A percentile compares a stretch with the other conserved stretches of the same genome.
These are phyloP conservation scores for Drosophila prolongata DNA, from an alignment of 2,888 invertebrate species.

Conservation along the genomic window DNA sequence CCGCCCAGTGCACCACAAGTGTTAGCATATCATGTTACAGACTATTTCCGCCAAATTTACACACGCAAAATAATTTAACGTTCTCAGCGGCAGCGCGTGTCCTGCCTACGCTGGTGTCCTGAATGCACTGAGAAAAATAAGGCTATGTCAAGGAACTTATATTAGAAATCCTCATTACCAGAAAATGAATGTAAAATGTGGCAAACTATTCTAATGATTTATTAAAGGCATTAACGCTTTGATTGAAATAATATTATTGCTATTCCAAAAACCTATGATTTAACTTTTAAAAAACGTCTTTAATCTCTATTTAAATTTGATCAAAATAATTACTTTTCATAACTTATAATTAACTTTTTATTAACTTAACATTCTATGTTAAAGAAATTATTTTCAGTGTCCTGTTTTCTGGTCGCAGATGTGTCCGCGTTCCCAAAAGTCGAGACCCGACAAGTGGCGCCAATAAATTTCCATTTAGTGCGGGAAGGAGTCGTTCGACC, in stretches of 20 bases:
- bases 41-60: constrained; percentile 81
- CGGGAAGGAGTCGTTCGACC: constrained; percentile 19
- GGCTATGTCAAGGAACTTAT: background rate
- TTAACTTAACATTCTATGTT: too few relatives aligned
- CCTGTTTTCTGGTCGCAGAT: constrained; percentile 49
- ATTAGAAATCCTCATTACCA: too few relatives aligned
- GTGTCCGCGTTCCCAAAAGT: constrained; percentile 57
- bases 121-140: constrained; percentile 1
- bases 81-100: constrained; percentile 33
- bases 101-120: constrained; percentile 21
- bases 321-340: too few relatives aligned
- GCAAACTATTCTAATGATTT: too few relatives aligned
- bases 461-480: constrained; percentile 80
- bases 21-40: constrained; percentile 80
- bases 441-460: constrained; percentile 56
- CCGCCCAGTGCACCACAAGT: constrained; percentile 60
- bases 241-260: too few relatives aligned
- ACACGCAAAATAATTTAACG: constrained; percentile 80
- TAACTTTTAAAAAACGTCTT: too few relatives aligned
- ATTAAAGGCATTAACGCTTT: too few relatives aligned
- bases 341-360: too few relatives aligned
- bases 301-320: too few relatives aligned
- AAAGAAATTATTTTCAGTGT: background rate
- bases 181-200: too few relatives aligned
- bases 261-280: too few relatives aligned